Conservation (phyloP, 1,140 invertebrate species). For the Drosophila bocqueti region DNA sequence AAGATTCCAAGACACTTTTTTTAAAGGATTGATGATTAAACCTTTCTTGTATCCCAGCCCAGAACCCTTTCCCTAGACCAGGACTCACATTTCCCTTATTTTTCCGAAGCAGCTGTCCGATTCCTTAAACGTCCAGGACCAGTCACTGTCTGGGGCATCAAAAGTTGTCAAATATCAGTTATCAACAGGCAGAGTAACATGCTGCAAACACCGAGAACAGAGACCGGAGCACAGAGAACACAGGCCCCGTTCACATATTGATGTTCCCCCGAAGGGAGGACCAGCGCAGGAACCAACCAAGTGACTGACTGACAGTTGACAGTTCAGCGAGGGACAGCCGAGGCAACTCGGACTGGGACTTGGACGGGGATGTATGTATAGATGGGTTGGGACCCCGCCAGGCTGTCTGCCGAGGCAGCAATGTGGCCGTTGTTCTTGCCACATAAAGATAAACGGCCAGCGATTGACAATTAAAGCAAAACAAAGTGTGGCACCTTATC, state of each 20-base stretch:
- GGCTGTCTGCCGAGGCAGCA: constrained; percentile 62
- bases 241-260: constrained; percentile 56
- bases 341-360: constrained; percentile 17
- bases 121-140: constrained; percentile 67
- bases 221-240: constrained; percentile 7
- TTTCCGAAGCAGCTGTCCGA: constrained; percentile 65
- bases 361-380: background rate
- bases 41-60: no score
- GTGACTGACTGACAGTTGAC: constrained; percentile 80
- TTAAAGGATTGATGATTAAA: background rate
- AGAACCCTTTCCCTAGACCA: constrained; percentile 32
- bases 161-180: constrained; percentile 84
- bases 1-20: background rate
- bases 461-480: constrained; percentile 78
- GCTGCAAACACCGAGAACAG: constrained; percentile 54
- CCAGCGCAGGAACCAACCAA: constrained; percentile 30
- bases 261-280: constrained; percentile 54
- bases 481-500: constrained; percentile 71
- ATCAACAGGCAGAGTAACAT: constrained; percentile 77
- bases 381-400: constrained; percentile 46
- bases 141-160: constrained; percentile 78
- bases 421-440: constrained; percentile 44
- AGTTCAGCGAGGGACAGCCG: constrained; percentile 67
- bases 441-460: constrained; percentile 67
- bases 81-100: background rate